Percentiles rank a stretch among this genome's conserved stretches.
These are phyloP conservation scores for Amazona vittata DNA, from an alignment of 2,113 vertebrate genomes.

Conservation along the genomic window DNA sequence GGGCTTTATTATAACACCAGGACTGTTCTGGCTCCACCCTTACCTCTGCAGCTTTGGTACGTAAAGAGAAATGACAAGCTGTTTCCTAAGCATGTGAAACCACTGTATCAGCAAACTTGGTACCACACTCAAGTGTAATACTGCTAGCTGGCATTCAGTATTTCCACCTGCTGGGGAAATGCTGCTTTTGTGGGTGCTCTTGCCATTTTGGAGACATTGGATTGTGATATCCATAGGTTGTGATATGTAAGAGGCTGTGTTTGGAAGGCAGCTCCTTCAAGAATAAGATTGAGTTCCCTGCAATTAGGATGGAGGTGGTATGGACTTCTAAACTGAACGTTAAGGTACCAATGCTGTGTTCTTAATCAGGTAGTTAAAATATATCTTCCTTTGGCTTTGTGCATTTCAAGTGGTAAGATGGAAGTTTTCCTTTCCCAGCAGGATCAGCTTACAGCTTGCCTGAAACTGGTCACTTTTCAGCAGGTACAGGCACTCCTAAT, in stretches of 20 bases:
- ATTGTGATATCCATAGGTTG: background rate
- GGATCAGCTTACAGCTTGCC: background rate
- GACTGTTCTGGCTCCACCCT: constrained; percentile 42
- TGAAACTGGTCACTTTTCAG: background rate
- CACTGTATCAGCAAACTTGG: background rate
- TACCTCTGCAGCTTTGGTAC: constrained; percentile 10
- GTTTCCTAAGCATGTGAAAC: background rate
- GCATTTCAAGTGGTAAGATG: background rate
- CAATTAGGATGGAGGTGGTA: background rate
- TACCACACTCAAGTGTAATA: background rate
- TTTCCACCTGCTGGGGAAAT: background rate
- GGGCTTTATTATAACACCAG: constrained; percentile 75
- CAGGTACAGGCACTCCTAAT: background rate
- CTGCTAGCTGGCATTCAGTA: background rate
- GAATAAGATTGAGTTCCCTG: background rate
- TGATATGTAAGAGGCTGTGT: background rate
- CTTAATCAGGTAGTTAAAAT: background rate
- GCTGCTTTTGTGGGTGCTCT: background rate
- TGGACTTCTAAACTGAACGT: fast-evolving
- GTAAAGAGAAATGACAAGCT: background rate
- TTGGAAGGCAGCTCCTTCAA: background rate
- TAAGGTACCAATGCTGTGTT: background rate
- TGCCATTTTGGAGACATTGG: background rate
- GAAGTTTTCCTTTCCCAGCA: background rate
- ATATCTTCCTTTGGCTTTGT: background rate